These are phyloP conservation scores for Osmerus mordax DNA, from an alignment of 2,113 vertebrate genomes.

Conservation along the genomic window DNA sequence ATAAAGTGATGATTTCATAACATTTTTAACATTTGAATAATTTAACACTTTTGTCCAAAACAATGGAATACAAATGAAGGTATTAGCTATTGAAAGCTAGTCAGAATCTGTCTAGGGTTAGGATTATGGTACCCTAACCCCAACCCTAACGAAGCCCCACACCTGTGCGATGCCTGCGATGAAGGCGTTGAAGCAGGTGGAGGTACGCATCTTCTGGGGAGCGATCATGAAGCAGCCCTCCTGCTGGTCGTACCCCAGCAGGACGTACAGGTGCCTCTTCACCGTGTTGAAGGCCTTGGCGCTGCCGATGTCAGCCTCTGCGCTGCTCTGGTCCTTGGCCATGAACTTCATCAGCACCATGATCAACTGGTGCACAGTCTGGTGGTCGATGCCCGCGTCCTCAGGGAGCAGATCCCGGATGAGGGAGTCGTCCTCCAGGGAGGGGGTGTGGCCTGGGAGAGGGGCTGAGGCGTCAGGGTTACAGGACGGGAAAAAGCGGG, in stretches of 20 bases:
- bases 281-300: slow-evolving; percentile 98
- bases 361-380: slow-evolving; percentile 97
- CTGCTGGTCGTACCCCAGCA: slow-evolving; percentile 94
- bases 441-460: slow-evolving; percentile 77
- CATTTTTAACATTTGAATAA: too few species aligned
- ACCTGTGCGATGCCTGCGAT: slow-evolving; percentile 96
- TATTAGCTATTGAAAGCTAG: too few species aligned
- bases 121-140: too few species aligned
- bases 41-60: too few species aligned
- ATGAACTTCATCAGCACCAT: slow-evolving; percentile 99
- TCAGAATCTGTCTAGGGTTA: too few species aligned
- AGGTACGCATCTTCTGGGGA: slow-evolving; percentile 96
- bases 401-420: slow-evolving; percentile 94
- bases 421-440: slow-evolving; percentile 84
- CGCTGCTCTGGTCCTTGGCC: slow-evolving; percentile 95
- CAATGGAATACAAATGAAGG: too few species aligned
- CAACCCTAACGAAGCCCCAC: slow-evolving; percentile 20
- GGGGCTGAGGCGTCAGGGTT: slow-evolving; percentile 60
- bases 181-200: slow-evolving; percentile 98
- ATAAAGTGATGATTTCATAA: too few species aligned
- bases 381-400: slow-evolving; percentile 94
- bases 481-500: slow-evolving; percentile 51
- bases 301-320: slow-evolving; percentile 90
- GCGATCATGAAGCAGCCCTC: slow-evolving; percentile 99
- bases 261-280: slow-evolving; percentile 92